phyloP scores from a whole-genome alignment of 92 coral and sea anemone genomes.

The Porites divaricata region DNA sequence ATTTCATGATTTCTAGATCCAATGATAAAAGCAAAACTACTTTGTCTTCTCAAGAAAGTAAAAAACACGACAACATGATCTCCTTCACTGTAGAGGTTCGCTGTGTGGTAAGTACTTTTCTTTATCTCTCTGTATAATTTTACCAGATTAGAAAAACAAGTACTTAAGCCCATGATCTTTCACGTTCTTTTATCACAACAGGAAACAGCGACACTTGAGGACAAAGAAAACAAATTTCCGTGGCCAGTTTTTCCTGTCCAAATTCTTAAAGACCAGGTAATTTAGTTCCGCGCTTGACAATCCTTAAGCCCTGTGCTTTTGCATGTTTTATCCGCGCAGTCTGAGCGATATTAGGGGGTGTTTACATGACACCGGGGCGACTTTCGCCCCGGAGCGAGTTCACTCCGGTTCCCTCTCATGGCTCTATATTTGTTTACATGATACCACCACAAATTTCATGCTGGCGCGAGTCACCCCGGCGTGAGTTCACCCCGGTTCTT shows the following conservation, averaged over 20 bases:
- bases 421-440: no score
- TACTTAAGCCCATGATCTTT: neutral
- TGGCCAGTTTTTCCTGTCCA: slow-evolving; percentile 48
- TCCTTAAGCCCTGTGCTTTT: neutral
- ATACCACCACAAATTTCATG: no score
- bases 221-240: neutral
- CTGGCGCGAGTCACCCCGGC: no score
- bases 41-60: slow-evolving; percentile 29
- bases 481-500: no score
- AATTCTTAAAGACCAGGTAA: slow-evolving; percentile 62
- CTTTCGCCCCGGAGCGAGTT: no score
- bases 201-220: neutral
- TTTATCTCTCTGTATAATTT: neutral
- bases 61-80: slow-evolving; percentile 40
- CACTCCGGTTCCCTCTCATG: no score
- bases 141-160: neutral
- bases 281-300: neutral
- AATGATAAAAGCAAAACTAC: neutral
- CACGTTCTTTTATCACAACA: neutral
- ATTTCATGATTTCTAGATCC: slow-evolving; percentile 12
- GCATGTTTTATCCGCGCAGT: neutral
- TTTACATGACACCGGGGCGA: no score
- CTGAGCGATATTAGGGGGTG: no score
- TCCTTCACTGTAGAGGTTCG: slow-evolving; percentile 55
- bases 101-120: slow-evolving; percentile 28